Base-by-base conservation (phyloP, 2,888 invertebrate species). In the Leptinotarsa rubiginosa region DNA sequence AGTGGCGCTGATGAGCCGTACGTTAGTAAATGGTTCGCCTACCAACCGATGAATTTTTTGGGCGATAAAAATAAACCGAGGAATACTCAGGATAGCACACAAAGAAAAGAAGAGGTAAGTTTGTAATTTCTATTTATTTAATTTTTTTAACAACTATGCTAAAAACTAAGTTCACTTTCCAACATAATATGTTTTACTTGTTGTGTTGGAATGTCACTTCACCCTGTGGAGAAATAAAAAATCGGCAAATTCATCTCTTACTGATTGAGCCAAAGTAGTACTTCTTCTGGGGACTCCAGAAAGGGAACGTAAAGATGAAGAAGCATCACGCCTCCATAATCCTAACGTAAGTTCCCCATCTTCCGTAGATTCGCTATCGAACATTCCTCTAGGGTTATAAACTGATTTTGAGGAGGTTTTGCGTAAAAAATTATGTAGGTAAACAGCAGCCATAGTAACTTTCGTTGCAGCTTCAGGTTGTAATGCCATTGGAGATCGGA, bases 51-150 rank as follows among this genome's bases (percentile, higher is more conserved):
- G 25, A 25, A 25, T 25, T 25, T 25, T 25, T 25, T 25, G 25
- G 25, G 25, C 25, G 25, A 25, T 25, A 25, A 25, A 5, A 25
- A 25, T 25, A 5, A 25, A 25, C 5, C 25, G 25, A 25, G 25
- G 25, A 25, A 5, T 25, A 25, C 25, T 5, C 5, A 25, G 25
- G 25, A 25, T 25, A 25, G 25, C 25, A 25, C 25, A n/a, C 22
- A 18, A 20, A 59, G 31, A 73, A 65, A 52, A 65, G 20, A 66
- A 65, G 20, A 31, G 59, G 59, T 74, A 70, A 47, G 59, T 71
- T 70, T 62, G 74, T 62, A 66, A 65, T 70, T 59, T 56, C 25
- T 54, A 41, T 66, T 18, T 66, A 66, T 13, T 71, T 67, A 50
- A 65, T 65, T 15, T 20, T 13, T 54, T 41, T 49, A 47, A 31